Base-by-base conservation (phyloP, 2,113 vertebrate species). In the Oreochromis spilurus region DNA sequence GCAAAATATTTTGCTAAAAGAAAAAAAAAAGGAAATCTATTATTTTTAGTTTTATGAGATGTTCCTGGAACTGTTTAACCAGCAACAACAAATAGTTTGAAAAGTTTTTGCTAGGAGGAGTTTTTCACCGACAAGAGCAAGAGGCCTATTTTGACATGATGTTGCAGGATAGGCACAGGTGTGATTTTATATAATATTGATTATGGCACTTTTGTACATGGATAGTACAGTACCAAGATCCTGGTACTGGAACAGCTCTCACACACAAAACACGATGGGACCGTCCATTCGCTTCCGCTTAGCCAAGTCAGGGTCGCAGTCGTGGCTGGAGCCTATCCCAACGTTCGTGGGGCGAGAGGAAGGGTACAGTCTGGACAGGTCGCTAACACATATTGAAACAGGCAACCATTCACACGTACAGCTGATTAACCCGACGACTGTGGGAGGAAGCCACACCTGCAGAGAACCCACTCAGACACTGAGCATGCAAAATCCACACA, bases 111-210 rank as follows among this genome's bases (percentile, higher is more conserved):
- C 58, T 34, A 60, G 4, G 58, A 36, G 17, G 31, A n/a, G 58
- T 11, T 19, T 36, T 62, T 7, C 31, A 36, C 0, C 36, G 58
- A 0, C 17, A n/a, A 0, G 60, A 65, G 31, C 31, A 21, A 65
- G 10, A 38, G 34, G 34, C 6, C 34, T 19, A 65, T 65, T 38
- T 21, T 65, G 34, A 38, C 2, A 65, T 21, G 60, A 38, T 67
- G 60, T 67, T 67, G 34, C 4, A 60, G 57, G 57, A 60, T 2
- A 60, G 5, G 14, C 36, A 40, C 11, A 38, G 34, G 11, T 40
- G 11, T 40, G 36, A 67, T 40, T 40, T 40, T 62, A 62, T 40
- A 21, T 67, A 2, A 67, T 21, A 40, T 21, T 40, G 19, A 67
- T 40, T 21, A 40, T 40, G 11, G n/a, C 36, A 14, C 62, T 40